Conservation (phyloP, 2,797 vertebrate species). For the Acanthurus tractus region DNA sequence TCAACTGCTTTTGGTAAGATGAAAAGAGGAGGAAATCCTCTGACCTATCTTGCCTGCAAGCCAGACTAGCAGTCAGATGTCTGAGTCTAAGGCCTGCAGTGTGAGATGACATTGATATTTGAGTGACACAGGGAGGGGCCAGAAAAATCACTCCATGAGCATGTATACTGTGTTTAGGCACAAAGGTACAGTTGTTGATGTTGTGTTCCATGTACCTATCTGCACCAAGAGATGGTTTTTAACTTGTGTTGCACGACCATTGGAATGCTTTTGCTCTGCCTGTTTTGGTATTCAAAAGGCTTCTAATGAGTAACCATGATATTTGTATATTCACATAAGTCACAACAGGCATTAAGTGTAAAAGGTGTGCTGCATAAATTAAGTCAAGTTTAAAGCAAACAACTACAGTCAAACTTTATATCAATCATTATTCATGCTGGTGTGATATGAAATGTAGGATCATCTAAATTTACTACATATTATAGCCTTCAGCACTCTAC, state of each 20-base stretch:
- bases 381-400: neutral
- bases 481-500: no score
- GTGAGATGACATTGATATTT: conserved; percentile 7
- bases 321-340: neutral
- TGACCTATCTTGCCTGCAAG: conserved; percentile 15
- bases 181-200: conserved; percentile 30
- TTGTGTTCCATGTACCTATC: conserved; percentile 20
- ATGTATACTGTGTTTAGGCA: conserved; percentile 19
- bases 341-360: conserved; percentile 1
- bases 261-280: conserved; percentile 56
- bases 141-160: conserved; percentile 14
- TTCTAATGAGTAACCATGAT: conserved; percentile 5
- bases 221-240: conserved; percentile 51
- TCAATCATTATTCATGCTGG: neutral
- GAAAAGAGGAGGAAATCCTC: conserved; percentile 32
- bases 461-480: no score
- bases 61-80: conserved; percentile 8
- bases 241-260: conserved; percentile 47
- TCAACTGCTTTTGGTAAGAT: conserved; percentile 1
- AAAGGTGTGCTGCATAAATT: conserved; percentile 10
- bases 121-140: conserved; percentile 11
- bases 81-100: conserved; percentile 16
- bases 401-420: neutral
- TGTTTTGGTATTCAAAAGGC: conserved; percentile 17
- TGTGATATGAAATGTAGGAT: neutral